phyloP scores from a whole-genome alignment of 2,113 vertebrate genomes.

The Merops nubicus region DNA sequence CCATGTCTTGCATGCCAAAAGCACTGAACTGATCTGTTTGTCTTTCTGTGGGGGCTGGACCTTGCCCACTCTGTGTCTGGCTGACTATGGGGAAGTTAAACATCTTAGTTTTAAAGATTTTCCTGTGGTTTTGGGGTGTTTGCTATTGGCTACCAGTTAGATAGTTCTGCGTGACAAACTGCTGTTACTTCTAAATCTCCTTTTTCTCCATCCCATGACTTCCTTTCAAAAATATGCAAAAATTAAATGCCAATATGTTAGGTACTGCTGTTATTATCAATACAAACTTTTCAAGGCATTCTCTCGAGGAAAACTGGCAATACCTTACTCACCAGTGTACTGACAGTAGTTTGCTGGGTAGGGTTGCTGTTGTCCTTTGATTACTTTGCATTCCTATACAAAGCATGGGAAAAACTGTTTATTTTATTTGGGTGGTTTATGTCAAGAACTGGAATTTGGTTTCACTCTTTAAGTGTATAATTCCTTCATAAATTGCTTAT shows the following conservation, averaged over 20 bases:
- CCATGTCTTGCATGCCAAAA: not conserved
- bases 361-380: not conserved
- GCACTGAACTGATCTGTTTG: not conserved
- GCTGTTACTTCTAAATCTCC: not conserved
- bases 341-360: not conserved
- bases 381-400: not conserved
- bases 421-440: not conserved
- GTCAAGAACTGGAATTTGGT: not conserved
- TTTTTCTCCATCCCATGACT: not conserved
- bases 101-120: not conserved
- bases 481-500: not conserved
- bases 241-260: not conserved
- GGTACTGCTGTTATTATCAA: not conserved
- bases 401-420: not conserved
- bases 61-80: not conserved
- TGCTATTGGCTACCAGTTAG: not conserved
- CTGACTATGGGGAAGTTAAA: not conserved
- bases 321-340: not conserved
- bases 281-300: conserved; percentile 17
- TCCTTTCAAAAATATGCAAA: not conserved
- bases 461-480: not conserved
- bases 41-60: not conserved
- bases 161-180: not conserved
- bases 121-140: not conserved
- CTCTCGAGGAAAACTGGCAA: not conserved